phyloP scores from a whole-genome alignment of 92 coral and sea anemone species.

The Parazoanthus darwini region DNA sequence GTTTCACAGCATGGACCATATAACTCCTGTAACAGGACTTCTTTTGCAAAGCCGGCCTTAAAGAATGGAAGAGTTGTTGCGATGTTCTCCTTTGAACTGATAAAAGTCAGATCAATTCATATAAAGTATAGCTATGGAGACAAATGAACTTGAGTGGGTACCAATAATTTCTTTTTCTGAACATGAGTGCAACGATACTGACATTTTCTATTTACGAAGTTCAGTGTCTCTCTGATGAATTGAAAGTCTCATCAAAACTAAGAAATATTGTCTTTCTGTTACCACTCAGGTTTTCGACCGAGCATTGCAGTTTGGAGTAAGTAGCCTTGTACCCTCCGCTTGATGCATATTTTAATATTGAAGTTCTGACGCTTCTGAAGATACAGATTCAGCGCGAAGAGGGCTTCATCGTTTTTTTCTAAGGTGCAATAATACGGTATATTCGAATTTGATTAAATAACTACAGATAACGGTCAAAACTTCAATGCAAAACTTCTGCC shows the following conservation, averaged over 20 bases:
- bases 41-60: neutral
- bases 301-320: too few species aligned
- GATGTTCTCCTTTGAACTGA: neutral
- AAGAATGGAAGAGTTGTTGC: neutral
- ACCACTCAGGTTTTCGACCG: neutral
- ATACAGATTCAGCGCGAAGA: neutral
- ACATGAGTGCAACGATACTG: neutral
- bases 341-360: neutral
- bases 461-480: neutral
- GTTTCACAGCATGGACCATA: neutral
- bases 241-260: too few species aligned
- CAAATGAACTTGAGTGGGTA: too few species aligned
- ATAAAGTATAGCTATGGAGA: too few species aligned
- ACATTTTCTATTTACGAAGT: neutral
- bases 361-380: neutral
- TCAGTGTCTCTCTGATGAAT: neutral
- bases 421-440: too few species aligned
- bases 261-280: neutral
- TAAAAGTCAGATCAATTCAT: neutral
- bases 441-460: neutral
- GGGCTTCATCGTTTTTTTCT: neutral
- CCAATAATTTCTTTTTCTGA: neutral
- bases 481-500: neutral
- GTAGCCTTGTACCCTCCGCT: too few species aligned
- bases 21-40: neutral